Evolutionary conservation across 2,888 invertebrate genomes (phyloP).

Genomic region (Watsonalla cultraria): DNA sequence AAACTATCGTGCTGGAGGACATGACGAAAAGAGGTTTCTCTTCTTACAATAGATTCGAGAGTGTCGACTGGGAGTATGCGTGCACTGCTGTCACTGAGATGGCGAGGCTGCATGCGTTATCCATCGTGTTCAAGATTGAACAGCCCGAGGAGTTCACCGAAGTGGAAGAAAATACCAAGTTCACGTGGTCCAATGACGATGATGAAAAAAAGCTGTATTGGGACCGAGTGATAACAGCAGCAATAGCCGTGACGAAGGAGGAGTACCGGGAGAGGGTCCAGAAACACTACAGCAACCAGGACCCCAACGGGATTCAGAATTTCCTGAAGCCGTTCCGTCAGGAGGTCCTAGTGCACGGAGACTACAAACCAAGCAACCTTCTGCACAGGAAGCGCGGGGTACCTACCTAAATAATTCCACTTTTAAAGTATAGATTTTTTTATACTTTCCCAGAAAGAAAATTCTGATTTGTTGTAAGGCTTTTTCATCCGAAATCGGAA

Average conservation of each 20-base stretch:
- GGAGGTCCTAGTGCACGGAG: conserved; percentile 42
- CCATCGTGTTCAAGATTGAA: conserved; percentile 33
- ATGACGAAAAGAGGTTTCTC: conserved; percentile 38
- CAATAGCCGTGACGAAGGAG: conserved; percentile 21
- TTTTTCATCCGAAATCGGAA: too few relatives aligned
- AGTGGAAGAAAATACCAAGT: conserved; percentile 19
- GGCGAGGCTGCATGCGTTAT: conserved; percentile 61
- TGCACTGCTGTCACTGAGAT: conserved; percentile 36
- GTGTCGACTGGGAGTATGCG: conserved; percentile 51
- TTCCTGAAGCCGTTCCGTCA: conserved; percentile 20
- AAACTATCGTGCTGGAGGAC: conserved; percentile 53
- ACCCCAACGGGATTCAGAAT: conserved; percentile 10
- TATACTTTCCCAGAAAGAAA: too few relatives aligned
- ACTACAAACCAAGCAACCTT: conserved; percentile 46
- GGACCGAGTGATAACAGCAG: conserved; percentile 8
- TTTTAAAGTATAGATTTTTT: too few relatives aligned
- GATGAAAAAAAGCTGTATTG: conserved; percentile 11
- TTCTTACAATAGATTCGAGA: conserved; percentile 37
- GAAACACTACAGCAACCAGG: conserved; percentile 17
- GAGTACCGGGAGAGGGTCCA: conserved; percentile 28
- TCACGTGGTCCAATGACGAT: conserved; percentile 11
- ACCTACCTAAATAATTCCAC: conserved; percentile 1
- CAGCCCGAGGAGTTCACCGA: conserved; percentile 42
- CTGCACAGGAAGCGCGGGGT: conserved; percentile 18
- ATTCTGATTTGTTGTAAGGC: too few relatives aligned